Conservation (phyloP, 2,888 invertebrate species). For the Drosophila prostipennis region DNA sequence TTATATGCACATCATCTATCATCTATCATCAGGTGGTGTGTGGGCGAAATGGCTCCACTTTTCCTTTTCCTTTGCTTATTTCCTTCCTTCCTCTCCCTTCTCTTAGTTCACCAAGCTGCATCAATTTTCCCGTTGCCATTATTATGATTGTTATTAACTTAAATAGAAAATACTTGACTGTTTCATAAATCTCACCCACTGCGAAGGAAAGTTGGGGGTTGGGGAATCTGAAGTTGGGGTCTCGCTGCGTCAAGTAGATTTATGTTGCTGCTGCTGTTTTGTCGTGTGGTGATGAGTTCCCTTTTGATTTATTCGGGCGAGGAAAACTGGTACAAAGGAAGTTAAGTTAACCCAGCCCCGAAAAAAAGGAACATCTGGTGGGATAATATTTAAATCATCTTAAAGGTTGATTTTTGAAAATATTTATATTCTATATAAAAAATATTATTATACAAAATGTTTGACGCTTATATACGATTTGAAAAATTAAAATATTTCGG, state of each 20-base stretch:
- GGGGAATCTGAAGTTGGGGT: conserved; percentile 38
- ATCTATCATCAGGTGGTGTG: conserved; percentile 53
- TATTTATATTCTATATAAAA: too few species aligned
- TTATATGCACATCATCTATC: conserved; percentile 79
- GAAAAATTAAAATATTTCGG: too few species aligned
- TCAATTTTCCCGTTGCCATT: conserved; percentile 80
- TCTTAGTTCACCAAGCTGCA: conserved; percentile 47
- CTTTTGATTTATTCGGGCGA: conserved; percentile 60
- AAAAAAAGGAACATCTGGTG: conserved; percentile 17
- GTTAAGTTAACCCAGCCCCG: conserved; percentile 11
- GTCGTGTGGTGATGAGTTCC: conserved; percentile 64
- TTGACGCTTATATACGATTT: too few species aligned
- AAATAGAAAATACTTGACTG: conserved; percentile 80
- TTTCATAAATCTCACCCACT: conserved; percentile 75
- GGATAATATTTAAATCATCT: conserved; percentile 31
- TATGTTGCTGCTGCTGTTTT: conserved; percentile 55
- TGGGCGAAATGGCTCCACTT: conserved; percentile 4
- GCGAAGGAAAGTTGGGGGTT: conserved; percentile 6
- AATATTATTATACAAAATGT: too few species aligned
- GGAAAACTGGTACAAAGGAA: conserved; percentile 15
- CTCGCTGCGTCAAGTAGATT: conserved; percentile 70
- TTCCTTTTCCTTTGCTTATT: neutral
- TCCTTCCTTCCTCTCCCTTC: conserved; percentile 3
- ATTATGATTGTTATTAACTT: conserved; percentile 82
- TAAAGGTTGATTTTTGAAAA: neutral